Evolutionary conservation across 2,888 invertebrate genomes (phyloP), one percentile per base, ranked within the genome.

Genomic region (Diplolepis rosae): DNA sequence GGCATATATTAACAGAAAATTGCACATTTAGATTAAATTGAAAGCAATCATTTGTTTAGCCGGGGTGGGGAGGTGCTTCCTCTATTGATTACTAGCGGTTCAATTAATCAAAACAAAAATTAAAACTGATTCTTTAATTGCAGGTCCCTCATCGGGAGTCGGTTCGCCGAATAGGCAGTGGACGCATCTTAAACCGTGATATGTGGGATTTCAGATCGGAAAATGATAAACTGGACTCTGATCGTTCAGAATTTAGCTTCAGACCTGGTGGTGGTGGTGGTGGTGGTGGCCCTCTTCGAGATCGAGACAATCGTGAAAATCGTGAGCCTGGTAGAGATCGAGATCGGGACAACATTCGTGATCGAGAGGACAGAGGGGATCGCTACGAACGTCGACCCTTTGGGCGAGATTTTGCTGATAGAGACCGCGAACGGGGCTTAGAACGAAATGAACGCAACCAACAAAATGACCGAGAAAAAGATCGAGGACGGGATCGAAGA

Each of bases 91-190:
- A n/a, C n/a, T n/a, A 18, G 18, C 13, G 11, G 6, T 24, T 50
- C 1, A 65, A 22, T 42, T 13, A 42, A n/a, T n/a, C n/a, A n/a
- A n/a, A n/a, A n/a, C n/a, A n/a, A 54, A 15, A 56, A 56, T 32
- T 18, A 2, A 18, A 65, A 70, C 24, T 27, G 4, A 28, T 50
- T 32, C n/a, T 48, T 24, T 69, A 24, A 18, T 54, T 28, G 51
- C 68, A 87, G 87, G 83, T 86, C 39, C 83, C 84, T 22, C 90
- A 89, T 79, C 88, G 89, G 11, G 90, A 90, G 71, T 83, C 88
- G 6, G 88, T 87, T 15, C 90, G 93, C 18, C 93, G 96, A 54
- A 96, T 96, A 83, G 96, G 96, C 4, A 96, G 96, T 81, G 96
- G 97, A 0, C 93, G 97, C 9, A 93, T 97, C 74, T 90, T 93